A percentile compares a stretch with the other conserved stretches of the same genome.
These are phyloP conservation scores for Argopecten irradians DNA, from an alignment of 1,140 invertebrate genomes.

Conservation along the genomic window DNA sequence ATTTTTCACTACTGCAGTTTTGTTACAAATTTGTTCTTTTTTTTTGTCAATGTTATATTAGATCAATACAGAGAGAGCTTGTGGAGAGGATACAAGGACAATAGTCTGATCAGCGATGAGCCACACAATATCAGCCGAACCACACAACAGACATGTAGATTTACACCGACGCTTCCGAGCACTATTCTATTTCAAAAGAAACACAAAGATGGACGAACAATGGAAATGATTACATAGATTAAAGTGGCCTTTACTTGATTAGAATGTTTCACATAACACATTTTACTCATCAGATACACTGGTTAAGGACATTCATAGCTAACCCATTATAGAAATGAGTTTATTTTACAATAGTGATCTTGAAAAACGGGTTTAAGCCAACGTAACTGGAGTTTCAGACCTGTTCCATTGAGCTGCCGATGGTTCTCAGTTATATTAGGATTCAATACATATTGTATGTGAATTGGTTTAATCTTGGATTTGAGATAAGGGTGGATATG, in stretches of 20 bases:
- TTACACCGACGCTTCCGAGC: not conserved
- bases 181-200: not conserved
- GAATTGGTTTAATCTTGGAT: too few species aligned
- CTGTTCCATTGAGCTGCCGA: too few species aligned
- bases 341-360: too few species aligned
- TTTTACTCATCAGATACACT: too few species aligned
- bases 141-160: not conserved
- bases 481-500: too few species aligned
- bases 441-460: too few species aligned
- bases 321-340: too few species aligned
- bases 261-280: not conserved
- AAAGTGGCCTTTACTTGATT: not conserved
- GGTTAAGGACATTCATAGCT: too few species aligned
- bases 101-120: not conserved
- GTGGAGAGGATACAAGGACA: not conserved
- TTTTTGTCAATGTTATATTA: not conserved
- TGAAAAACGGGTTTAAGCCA: too few species aligned
- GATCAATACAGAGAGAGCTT: not conserved
- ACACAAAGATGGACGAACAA: not conserved
- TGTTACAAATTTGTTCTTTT: slow-evolving; percentile 18
- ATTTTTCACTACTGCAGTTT: slow-evolving; percentile 22
- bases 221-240: not conserved
- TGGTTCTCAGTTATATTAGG: too few species aligned
- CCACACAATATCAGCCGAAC: not conserved
- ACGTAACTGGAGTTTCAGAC: too few species aligned